Base-by-base conservation (phyloP, 2,888 invertebrate species). In the Xiphydria camelus region DNA sequence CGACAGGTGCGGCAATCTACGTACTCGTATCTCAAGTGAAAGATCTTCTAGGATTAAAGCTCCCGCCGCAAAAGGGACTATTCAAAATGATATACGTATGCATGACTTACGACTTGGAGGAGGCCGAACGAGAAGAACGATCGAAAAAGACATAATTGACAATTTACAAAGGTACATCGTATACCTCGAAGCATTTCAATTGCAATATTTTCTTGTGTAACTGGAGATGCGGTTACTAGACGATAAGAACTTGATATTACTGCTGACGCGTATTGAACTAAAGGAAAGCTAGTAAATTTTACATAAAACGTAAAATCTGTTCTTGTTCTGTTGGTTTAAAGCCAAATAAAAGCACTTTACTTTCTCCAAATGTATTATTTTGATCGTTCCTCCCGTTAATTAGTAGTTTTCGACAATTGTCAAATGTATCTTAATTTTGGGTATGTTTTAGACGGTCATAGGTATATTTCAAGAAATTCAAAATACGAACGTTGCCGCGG, bases 1-100 rank as follows among this genome's bases (percentile, higher is more conserved):
- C 87, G 1, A 85, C 86, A 2, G 88, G 84, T 1, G 85, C 87
- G 4, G 86, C 88, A 1, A 75, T 84, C 34, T 87, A 88, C 67
- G 88, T 89, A 3, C 76, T 87, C 36, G 80, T 82, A 2, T 85
- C 85, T n/a, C 88, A 89, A 70, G 63, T 83, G 2, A 83, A 83
- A 64, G 83, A 83, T 66, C 67, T 86, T 1, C 64, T 86, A 14
- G 86, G 86, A 21, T 67, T 86, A 1, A 68, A 68, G 18, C 72
- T 84, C 29, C 77, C 77, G 1, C 80, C 78, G 31, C 78, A 80
- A 50, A 83, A 79, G 62, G 83, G 84, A 42, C 76, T 82, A 34
- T 86, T 86, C 50, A 81, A 82, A 59, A 75, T 84, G 41, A 71
- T 83, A 44, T 78, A 79, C 61, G 83, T 83, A 72, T 75, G 78